Percentiles rank a stretch among this genome's conserved stretches.
phyloP scores from a whole-genome alignment of 2,113 vertebrate species.

The Anguilla rostrata region DNA sequence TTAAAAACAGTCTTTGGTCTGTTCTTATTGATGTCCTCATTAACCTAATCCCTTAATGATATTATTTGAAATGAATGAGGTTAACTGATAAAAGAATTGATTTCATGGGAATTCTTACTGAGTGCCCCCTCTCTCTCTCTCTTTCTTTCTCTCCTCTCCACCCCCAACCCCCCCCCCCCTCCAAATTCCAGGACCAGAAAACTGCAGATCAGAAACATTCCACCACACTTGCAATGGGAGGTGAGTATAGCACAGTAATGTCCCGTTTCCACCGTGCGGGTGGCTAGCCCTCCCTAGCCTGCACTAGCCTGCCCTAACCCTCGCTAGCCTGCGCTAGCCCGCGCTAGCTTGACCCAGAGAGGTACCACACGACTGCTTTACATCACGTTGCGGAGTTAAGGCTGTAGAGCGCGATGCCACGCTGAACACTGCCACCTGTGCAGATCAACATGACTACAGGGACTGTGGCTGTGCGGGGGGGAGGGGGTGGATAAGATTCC shows the following conservation, averaged over 20 bases:
- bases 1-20: background rate
- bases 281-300: background rate
- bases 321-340: too few species aligned
- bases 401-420: too few species aligned
- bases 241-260: background rate
- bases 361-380: too few species aligned
- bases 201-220: constrained; percentile 8
- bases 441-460: too few species aligned
- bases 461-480: too few species aligned
- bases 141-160: background rate
- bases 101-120: background rate
- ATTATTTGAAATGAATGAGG: background rate
- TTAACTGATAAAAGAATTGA: background rate
- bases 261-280: background rate
- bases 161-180: too few species aligned
- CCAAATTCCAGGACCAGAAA: background rate
- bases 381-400: too few species aligned
- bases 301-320: too few species aligned
- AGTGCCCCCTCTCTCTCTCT: background rate
- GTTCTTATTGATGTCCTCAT: background rate
- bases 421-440: too few species aligned
- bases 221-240: constrained; percentile 8
- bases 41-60: background rate
- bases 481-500: too few species aligned
- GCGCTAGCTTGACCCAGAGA: too few species aligned